These are phyloP conservation scores for Cervus canadensis DNA, from an alignment of 2,113 vertebrate genomes.

Conservation along the genomic window DNA sequence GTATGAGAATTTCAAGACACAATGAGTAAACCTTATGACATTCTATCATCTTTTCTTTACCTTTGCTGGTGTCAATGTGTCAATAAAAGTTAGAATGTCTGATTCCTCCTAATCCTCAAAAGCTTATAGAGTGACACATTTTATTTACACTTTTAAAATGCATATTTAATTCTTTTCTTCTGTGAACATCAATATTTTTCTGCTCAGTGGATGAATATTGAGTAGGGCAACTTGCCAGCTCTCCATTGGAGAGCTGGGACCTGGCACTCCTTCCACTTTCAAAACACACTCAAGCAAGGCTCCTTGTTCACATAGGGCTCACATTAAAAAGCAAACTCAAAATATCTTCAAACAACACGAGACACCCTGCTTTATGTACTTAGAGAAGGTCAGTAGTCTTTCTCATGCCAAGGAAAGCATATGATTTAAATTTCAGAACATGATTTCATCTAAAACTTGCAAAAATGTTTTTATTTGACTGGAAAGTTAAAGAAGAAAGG, in stretches of 20 bases:
- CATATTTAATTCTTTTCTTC: conserved; percentile 17
- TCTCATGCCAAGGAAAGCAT: conserved; percentile 4
- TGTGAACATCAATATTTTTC: conserved; percentile 45
- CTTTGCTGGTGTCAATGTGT: conserved; percentile 18
- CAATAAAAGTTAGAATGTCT: conserved; percentile 35
- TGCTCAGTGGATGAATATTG: conserved; percentile 39
- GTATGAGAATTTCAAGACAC: neutral
- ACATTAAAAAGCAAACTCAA: conserved; percentile 12
- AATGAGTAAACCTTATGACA: neutral
- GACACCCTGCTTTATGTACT: conserved; percentile 10
- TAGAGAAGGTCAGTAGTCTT: conserved; percentile 16
- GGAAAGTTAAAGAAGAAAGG: neutral
- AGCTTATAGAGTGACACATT: conserved; percentile 26
- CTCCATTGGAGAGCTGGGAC: neutral
- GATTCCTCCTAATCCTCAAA: conserved; percentile 20
- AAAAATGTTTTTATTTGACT: conserved; percentile 20
- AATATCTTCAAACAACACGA: conserved; percentile 40
- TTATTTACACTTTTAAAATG: conserved; percentile 43
- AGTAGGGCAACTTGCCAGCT: conserved; percentile 13
- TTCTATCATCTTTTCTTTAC: neutral
- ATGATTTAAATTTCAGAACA: conserved; percentile 46
- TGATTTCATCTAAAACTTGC: conserved; percentile 42
- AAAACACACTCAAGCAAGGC: conserved; percentile 3
- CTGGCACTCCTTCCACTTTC: conserved; percentile 12
- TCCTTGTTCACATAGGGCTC: conserved; percentile 33